Base-by-base conservation (phyloP, 53 echinoderm and acorn worm genomes). In the Stichopus horrens region DNA sequence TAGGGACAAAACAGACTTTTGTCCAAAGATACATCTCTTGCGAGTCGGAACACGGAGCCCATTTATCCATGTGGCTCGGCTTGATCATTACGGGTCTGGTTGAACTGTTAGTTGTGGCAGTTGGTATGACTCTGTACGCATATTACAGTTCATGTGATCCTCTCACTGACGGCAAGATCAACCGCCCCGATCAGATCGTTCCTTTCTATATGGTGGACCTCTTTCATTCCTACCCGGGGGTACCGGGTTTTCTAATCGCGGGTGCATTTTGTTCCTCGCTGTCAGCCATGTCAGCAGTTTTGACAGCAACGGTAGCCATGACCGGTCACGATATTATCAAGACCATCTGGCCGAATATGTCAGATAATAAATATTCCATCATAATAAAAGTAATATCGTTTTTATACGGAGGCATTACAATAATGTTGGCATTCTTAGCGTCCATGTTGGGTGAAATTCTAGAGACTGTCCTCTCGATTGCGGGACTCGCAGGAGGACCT, bases 201-300 rank as follows among this genome's bases (percentile, higher is more conserved):
- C 85, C 85, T 21, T 85, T 11, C 16, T 85, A 51, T 22, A 53
- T 85, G 5, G 58, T 85, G 8, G 85, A 85, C 23, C 67, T 85
- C 22, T 85, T 85, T 52, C 37, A 53, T 5, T 8, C 23, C 8
- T 8, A 65, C 9, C 85, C 85, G 23, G 85, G 85, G 52, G 37
- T 85, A 18, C 57, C 85, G 1, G 85, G 85, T 5, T 18, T 85
- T 37, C 23, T 85, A 22, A 7, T 85, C 58, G 51, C 23, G 2
- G 85, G 66, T 51, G 67, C 66, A 5, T 65, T 85, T 37, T 23
- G 66, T 85, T 65, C 85, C 18, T 22, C 85, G 5, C 68, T 85
- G 4, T 65, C 66, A 9, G 66, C 85, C 10, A 52, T 85, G 13
- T 85, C 85, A 16, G 66, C 85, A 5, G 65, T 67, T 4, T 65